phyloP scores from a whole-genome alignment of 2,797 vertebrate genomes.

The Cirrhinus molitorella region DNA sequence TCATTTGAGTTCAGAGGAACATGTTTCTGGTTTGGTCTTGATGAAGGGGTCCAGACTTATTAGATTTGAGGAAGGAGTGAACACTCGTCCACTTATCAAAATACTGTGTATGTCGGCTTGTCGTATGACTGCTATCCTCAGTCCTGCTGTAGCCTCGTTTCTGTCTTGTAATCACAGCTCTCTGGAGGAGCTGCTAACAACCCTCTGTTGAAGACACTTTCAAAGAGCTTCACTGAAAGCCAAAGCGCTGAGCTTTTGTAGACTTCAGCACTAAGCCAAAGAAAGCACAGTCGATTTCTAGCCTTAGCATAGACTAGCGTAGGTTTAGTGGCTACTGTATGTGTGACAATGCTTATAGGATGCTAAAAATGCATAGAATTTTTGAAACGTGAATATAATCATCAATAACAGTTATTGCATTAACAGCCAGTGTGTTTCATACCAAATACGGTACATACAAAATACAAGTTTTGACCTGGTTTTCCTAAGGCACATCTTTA shows the following conservation, averaged over 20 bases:
- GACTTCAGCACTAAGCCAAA: constrained; percentile 39
- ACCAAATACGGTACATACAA: not conserved
- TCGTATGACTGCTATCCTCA: not conserved
- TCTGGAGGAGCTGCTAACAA: constrained; percentile 47
- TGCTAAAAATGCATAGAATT: constrained; percentile 6
- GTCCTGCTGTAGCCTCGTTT: constrained; percentile 8
- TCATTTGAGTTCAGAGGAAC: not conserved
- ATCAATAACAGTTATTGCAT: not conserved
- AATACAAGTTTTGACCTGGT: not conserved
- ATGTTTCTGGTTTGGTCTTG: constrained; percentile 3
- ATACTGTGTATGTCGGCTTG: not conserved
- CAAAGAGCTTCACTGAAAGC: constrained; percentile 47
- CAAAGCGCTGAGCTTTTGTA: constrained; percentile 48
- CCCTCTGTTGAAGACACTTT: constrained; percentile 37
- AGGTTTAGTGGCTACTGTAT: constrained; percentile 31
- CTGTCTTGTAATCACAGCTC: constrained; percentile 48
- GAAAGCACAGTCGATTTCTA: constrained; percentile 5
- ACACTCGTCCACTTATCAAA: not conserved
- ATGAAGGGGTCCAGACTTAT: not conserved
- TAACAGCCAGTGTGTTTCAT: not conserved
- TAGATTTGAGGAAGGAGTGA: not conserved
- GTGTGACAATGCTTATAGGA: constrained; percentile 41
- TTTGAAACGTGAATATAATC: not conserved
- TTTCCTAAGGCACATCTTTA: not conserved
- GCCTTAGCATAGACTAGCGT: constrained; percentile 28